A percentile compares a stretch with the other conserved stretches of the same genome.
These are phyloP conservation scores for Xiphorhynchus erythropygius DNA, from an alignment of 2,797 vertebrate genomes.

Conservation along the genomic window DNA sequence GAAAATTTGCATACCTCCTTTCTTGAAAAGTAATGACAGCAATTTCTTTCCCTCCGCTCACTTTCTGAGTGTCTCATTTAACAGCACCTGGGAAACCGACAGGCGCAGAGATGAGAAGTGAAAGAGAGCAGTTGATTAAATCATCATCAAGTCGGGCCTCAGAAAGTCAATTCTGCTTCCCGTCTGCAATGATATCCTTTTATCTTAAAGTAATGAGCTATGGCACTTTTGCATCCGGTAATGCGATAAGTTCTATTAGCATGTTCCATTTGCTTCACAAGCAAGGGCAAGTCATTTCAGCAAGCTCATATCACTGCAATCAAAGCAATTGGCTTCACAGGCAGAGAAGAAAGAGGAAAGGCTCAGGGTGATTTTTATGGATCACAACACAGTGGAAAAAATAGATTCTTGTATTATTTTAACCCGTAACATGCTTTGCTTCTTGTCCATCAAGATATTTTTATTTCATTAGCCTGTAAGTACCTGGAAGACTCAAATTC, in stretches of 20 bases:
- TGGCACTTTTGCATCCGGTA: conserved; percentile 99
- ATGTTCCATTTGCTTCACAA: conserved; percentile 99
- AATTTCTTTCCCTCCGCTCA: conserved; percentile 88
- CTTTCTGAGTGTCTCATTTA: conserved; percentile 94
- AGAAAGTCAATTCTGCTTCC: conserved; percentile 99
- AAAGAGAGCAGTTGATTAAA: conserved; percentile 99
- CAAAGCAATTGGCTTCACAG: conserved; percentile 95
- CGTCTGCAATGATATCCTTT: conserved; percentile 99
- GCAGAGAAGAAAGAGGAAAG: conserved; percentile 81
- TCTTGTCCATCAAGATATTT: conserved; percentile 69
- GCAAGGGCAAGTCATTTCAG: conserved; percentile 97
- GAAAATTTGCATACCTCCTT: conserved; percentile 96
- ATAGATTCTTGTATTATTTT: conserved; percentile 87
- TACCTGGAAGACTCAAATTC: conserved; percentile 34
- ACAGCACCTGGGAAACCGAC: conserved; percentile 96
- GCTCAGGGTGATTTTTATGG: conserved; percentile 85
- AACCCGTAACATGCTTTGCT: conserved; percentile 78
- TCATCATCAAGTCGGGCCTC: conserved; percentile 97
- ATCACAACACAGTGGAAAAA: conserved; percentile 89
- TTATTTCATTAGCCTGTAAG: conserved; percentile 60
- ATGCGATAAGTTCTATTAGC: conserved; percentile 99
- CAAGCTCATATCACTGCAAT: conserved; percentile 93
- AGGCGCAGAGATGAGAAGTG: conserved; percentile 96
- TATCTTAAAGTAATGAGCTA: conserved; percentile 99
- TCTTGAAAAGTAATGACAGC: conserved; percentile 95